Conservation (phyloP, 2,888 invertebrate species). For the Callimorpha dominula region DNA sequence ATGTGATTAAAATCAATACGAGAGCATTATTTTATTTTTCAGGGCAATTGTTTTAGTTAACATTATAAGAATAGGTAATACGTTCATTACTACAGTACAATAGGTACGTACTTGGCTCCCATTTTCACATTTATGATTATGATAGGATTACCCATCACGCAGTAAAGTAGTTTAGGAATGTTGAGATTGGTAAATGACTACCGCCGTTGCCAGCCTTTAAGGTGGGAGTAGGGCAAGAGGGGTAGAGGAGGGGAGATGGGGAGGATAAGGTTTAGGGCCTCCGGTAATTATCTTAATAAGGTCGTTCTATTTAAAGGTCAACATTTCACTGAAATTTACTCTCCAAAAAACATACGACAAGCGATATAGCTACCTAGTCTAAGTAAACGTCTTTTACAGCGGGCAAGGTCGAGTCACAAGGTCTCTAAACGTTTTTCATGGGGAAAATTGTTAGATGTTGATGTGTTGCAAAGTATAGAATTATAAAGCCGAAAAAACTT, state of each 20-base stretch:
- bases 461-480: not conserved
- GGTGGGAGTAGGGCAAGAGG: no score
- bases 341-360: not conserved
- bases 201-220: no score
- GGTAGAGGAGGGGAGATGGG: no score
- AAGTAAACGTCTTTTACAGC: not conserved
- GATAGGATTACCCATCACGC: no score
- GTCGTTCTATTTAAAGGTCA: not conserved
- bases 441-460: not conserved
- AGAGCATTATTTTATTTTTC: not conserved
- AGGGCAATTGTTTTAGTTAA: not conserved
- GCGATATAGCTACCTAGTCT: not conserved
- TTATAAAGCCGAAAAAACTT: not conserved
- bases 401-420: constrained; percentile 6
- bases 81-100: not conserved
- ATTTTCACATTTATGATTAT: no score
- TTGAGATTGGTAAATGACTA: no score
- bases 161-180: no score
- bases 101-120: no score
- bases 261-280: no score
- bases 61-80: not conserved
- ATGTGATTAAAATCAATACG: constrained; percentile 11
- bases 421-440: constrained; percentile 1
- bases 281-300: not conserved
- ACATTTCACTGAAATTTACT: not conserved